phyloP scores from a whole-genome alignment of 2,113 vertebrate genomes.

The Pseudonaja textilis region DNA sequence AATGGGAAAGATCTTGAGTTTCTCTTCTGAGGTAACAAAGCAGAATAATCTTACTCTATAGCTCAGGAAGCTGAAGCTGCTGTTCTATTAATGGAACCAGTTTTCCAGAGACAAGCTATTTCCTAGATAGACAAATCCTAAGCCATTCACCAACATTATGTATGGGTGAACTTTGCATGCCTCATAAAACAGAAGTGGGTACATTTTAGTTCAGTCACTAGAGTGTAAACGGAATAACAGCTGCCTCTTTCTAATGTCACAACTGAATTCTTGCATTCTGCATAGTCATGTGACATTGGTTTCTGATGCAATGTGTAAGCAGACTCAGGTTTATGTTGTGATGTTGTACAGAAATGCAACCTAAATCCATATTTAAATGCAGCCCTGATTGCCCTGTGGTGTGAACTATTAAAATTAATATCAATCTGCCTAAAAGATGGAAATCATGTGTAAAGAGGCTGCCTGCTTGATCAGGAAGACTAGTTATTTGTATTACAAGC shows the following conservation, averaged over 20 bases:
- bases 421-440: neutral
- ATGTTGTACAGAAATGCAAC: neutral
- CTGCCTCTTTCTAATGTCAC: neutral
- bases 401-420: neutral
- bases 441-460: neutral
- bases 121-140: neutral
- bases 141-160: neutral
- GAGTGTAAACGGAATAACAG: neutral
- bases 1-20: neutral
- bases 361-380: neutral
- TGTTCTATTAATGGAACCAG: neutral
- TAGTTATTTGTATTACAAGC: neutral
- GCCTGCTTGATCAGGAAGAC: neutral
- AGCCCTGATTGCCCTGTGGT: neutral
- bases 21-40: neutral
- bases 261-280: neutral
- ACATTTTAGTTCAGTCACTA: neutral
- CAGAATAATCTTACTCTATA: neutral
- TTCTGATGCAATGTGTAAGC: neutral
- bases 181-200: neutral
- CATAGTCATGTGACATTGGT: neutral
- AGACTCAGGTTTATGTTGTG: neutral
- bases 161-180: too few relatives aligned
- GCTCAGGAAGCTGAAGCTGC: neutral
- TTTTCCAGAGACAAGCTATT: neutral